Percentiles rank a stretch among this genome's conserved stretches.
phyloP scores from a whole-genome alignment of 2,797 vertebrate genomes.

The Oceanodroma leucorhoa region DNA sequence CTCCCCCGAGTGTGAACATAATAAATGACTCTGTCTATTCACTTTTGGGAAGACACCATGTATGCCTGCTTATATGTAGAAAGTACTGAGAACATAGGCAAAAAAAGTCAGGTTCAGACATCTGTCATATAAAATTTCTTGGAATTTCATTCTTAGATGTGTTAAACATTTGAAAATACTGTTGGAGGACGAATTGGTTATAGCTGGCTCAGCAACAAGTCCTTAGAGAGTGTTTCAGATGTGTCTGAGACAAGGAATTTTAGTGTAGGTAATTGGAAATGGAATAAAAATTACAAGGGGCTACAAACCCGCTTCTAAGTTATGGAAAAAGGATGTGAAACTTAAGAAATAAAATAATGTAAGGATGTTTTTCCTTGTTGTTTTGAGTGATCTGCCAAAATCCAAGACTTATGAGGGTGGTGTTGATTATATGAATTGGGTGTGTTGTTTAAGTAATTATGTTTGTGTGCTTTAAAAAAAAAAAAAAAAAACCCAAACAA shows the following conservation, averaged over 20 bases:
- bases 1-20: rapidly evolving
- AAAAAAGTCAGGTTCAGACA: background rate
- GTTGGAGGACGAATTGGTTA: background rate
- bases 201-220: background rate
- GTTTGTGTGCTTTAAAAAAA: background rate
- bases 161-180: background rate
- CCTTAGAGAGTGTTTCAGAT: background rate
- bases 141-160: background rate
- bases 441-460: background rate
- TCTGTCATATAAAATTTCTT: background rate
- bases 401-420: background rate
- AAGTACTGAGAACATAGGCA: background rate
- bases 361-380: background rate
- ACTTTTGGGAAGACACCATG: background rate
- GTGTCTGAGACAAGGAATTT: background rate
- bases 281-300: background rate
- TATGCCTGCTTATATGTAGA: background rate
- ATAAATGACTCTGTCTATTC: background rate
- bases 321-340: background rate
- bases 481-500: no score
- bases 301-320: background rate
- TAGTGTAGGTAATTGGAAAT: background rate
- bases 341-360: background rate
- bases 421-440: background rate
- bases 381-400: background rate